These are phyloP conservation scores for Drosophila leontia DNA, from an alignment of 1,140 invertebrate genomes.

Conservation along the genomic window DNA sequence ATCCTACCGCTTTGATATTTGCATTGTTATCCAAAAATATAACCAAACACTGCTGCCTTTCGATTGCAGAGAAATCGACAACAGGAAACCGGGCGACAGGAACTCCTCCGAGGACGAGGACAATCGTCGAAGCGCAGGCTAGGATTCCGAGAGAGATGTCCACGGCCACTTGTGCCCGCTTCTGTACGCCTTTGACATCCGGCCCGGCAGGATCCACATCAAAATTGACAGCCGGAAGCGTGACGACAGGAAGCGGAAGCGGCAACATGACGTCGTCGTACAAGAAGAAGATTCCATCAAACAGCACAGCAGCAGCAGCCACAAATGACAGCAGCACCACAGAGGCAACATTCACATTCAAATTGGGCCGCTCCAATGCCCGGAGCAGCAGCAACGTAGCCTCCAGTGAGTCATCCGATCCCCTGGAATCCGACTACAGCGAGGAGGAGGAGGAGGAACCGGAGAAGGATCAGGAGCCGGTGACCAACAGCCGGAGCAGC, in stretches of 20 bases:
- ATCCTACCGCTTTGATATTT: background rate
- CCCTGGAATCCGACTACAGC: conserved; percentile 79
- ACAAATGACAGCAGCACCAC: conserved; percentile 64
- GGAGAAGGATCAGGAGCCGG: conserved; percentile 31
- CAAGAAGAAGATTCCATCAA: conserved; percentile 60
- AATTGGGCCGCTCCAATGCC: conserved; percentile 60
- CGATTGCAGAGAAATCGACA: conserved; percentile 32
- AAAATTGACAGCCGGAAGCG: conserved; percentile 66
- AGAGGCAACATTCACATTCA: conserved; percentile 79
- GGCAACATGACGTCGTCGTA: conserved; percentile 58
- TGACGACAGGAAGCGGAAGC: conserved; percentile 63
- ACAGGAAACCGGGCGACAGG: conserved; percentile 28
- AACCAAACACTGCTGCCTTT: conserved; percentile 8
- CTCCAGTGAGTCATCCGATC: conserved; percentile 82
- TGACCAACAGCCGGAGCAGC: conserved; percentile 46
- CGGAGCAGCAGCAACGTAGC: conserved; percentile 54
- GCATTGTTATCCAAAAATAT: conserved; percentile 32
- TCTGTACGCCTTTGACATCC: conserved; percentile 62
- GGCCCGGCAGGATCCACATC: conserved; percentile 57
- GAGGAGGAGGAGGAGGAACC: conserved; percentile 67
- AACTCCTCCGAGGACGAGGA: conserved; percentile 25
- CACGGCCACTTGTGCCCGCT: conserved; percentile 71
- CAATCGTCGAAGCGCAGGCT: conserved; percentile 4
- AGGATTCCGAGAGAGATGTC: conserved; percentile 58
- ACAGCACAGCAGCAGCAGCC: conserved; percentile 50